Evolutionary conservation across 2,888 invertebrate genomes (phyloP).

Genomic region (Anthophora plumipes): DNA sequence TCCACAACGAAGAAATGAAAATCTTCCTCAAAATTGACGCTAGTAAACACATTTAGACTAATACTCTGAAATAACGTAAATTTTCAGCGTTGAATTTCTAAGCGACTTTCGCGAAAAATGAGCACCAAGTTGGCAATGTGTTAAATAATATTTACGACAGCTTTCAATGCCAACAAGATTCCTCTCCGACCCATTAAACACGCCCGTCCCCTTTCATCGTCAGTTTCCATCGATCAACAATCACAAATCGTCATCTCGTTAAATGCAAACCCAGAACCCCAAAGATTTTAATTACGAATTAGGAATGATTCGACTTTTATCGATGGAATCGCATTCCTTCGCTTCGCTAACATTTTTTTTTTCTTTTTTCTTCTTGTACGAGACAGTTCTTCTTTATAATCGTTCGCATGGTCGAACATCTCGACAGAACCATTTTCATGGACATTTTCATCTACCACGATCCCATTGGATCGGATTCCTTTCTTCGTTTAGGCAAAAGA

Average conservation of each 20-base stretch:
- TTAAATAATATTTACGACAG: background rate
- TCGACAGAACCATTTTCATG: background rate
- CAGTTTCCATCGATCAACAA: conserved; percentile 25
- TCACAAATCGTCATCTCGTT: conserved; percentile 15
- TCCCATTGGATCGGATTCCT: background rate
- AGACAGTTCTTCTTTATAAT: conserved; percentile 2
- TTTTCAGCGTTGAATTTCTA: too few species aligned
- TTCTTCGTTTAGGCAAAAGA: conserved; percentile 1
- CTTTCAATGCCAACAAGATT: background rate
- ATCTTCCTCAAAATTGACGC: too few species aligned
- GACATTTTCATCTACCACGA: conserved; percentile 10
- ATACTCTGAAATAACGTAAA: too few species aligned
- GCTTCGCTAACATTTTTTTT: background rate
- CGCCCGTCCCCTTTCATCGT: background rate
- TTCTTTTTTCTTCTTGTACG: background rate
- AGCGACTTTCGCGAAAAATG: too few species aligned
- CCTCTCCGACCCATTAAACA: background rate
- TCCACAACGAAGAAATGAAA: too few species aligned
- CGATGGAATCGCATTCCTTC: conserved; percentile 24
- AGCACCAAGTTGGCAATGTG: too few species aligned
- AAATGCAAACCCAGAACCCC: conserved; percentile 7
- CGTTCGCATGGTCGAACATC: background rate
- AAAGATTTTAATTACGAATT: conserved; percentile 28
- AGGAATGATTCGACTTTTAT: conserved; percentile 8
- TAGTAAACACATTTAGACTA: too few species aligned